Percentiles rank a stretch among this genome's conserved stretches.
phyloP scores from a whole-genome alignment of 2,113 vertebrate genomes.

The Calidris pygmaea region DNA sequence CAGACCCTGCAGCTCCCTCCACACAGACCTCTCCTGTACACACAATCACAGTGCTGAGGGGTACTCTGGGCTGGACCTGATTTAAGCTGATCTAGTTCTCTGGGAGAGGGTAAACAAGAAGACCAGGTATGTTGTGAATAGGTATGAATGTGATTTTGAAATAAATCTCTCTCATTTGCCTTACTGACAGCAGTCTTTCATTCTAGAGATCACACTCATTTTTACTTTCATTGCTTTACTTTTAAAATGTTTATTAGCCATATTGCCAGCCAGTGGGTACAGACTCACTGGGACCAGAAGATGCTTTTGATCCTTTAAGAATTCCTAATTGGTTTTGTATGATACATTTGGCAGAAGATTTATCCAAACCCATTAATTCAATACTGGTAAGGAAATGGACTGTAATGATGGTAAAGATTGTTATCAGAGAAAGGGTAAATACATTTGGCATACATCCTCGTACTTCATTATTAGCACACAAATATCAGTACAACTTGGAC shows the following conservation, averaged over 20 bases:
- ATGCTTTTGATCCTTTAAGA: conserved; percentile 55
- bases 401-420: conserved; percentile 58
- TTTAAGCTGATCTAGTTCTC: background rate
- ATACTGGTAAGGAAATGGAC: conserved; percentile 68
- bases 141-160: background rate
- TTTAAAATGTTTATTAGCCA: conserved; percentile 18
- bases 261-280: conserved; percentile 2
- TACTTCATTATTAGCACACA: conserved; percentile 46
- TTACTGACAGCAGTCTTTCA: background rate
- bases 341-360: conserved; percentile 66
- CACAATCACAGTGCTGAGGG: background rate
- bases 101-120: background rate
- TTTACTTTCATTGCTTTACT: conserved; percentile 6
- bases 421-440: conserved; percentile 60
- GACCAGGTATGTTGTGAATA: background rate
- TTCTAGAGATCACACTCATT: background rate
- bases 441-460: conserved; percentile 60
- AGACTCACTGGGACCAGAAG: conserved; percentile 33
- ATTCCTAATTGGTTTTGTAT: conserved; percentile 65
- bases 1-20: background rate
- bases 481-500: background rate
- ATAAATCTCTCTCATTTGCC: background rate
- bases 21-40: background rate
- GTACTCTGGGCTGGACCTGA: background rate
- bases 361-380: conserved; percentile 68